Percentiles rank a stretch among this genome's conserved stretches.
phyloP scores from a whole-genome alignment of 2,888 invertebrate genomes.

The Resseliella maxima region DNA sequence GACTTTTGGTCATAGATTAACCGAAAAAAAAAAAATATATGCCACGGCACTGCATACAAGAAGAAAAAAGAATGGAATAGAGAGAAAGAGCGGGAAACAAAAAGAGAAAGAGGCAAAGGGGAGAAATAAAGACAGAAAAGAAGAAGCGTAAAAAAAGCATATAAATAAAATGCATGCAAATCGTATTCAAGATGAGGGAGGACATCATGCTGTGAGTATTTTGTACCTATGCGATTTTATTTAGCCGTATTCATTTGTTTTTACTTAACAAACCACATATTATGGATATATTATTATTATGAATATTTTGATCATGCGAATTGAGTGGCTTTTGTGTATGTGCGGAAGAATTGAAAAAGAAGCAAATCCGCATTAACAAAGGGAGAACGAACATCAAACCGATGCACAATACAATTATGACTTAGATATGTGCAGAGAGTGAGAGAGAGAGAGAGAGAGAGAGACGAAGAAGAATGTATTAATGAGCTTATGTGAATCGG shows the following conservation, averaged over 20 bases:
- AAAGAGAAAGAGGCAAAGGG: neutral
- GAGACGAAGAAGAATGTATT: neutral
- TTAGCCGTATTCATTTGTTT: slow-evolving; percentile 26
- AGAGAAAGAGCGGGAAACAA: neutral
- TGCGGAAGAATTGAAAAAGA: neutral
- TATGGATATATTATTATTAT: slow-evolving; percentile 34
- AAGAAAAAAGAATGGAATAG: too few relatives aligned
- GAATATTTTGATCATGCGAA: slow-evolving; percentile 33
- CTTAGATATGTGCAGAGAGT: neutral
- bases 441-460: neutral
- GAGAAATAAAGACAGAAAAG: neutral
- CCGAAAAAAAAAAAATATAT: neutral
- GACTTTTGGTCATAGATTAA: slow-evolving; percentile 38
- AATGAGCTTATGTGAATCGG: slow-evolving; percentile 38
- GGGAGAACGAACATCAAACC: neutral
- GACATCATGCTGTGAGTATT: slow-evolving; percentile 43
- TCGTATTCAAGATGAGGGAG: neutral
- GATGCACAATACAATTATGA: neutral
- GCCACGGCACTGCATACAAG: too few relatives aligned
- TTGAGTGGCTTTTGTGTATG: neutral
- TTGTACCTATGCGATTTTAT: slow-evolving; percentile 33
- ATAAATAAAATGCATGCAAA: slow-evolving; percentile 27
- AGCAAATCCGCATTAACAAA: slow-evolving; percentile 4
- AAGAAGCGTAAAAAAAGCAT: neutral
- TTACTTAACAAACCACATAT: neutral